Evolutionary conservation across 2,888 invertebrate genomes (phyloP).

Genomic region (Heteropelma amictum): DNA sequence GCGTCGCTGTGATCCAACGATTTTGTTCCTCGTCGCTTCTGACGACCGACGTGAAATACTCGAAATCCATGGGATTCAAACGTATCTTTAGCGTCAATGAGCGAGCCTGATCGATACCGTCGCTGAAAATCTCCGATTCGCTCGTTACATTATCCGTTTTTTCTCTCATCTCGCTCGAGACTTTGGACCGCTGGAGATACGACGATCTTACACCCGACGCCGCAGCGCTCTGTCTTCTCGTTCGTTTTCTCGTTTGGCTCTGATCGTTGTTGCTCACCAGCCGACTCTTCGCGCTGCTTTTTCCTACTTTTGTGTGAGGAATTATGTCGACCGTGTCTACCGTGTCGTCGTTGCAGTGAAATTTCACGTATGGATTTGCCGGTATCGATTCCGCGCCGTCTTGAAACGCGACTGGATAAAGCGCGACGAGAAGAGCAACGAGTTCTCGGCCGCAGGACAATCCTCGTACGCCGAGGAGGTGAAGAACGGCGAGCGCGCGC

Average conservation of each 20-base stretch:
- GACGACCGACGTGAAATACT: constrained; percentile 81
- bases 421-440: constrained; percentile 81
- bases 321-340: constrained; percentile 72
- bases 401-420: constrained; percentile 76
- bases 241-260: constrained; percentile 31
- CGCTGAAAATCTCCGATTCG: constrained; percentile 72
- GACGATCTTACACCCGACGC: constrained; percentile 8
- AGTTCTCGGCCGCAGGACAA: constrained; percentile 82
- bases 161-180: constrained; percentile 49
- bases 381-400: constrained; percentile 26
- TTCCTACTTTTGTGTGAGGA: constrained; percentile 67
- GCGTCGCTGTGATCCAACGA: constrained; percentile 74
- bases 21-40: constrained; percentile 78
- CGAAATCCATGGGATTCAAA: constrained; percentile 82
- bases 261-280: neutral
- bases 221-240: constrained; percentile 32
- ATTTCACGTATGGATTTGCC: constrained; percentile 69
- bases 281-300: constrained; percentile 48
- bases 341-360: constrained; percentile 70
- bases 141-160: constrained; percentile 64
- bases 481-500: constrained; percentile 81
- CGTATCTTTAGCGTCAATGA: constrained; percentile 80
- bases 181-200: constrained; percentile 37
- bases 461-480: constrained; percentile 81
- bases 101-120: constrained; percentile 79